Evolutionary conservation across 2,797 vertebrate species (phyloP).

Genomic region (Danio aesculapii): DNA sequence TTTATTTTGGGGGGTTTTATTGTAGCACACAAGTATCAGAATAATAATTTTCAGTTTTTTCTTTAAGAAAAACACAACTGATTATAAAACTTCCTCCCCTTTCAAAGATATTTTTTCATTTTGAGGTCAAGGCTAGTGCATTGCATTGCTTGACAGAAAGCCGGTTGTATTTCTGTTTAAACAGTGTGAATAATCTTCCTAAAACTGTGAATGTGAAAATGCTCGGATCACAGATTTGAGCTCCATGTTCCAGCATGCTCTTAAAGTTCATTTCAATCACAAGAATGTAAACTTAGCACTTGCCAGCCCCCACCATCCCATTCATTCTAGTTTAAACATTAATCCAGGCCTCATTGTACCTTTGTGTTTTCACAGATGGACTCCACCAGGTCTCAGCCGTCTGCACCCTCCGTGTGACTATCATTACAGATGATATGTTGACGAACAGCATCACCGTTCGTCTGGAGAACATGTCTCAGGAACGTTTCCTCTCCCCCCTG

Average conservation of each 20-base stretch:
- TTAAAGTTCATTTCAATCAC: not conserved
- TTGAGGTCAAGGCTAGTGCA: not conserved
- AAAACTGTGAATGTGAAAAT: not conserved
- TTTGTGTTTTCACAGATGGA: slow-evolving; percentile 76
- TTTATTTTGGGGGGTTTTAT: too few relatives aligned
- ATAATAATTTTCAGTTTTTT: not conserved
- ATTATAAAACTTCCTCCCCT: not conserved
- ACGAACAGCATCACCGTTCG: slow-evolving; percentile 90
- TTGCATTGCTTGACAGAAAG: not conserved
- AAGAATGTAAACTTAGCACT: slow-evolving; percentile 9
- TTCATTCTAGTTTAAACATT: not conserved
- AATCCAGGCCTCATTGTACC: not conserved
- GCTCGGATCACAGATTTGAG: slow-evolving; percentile 8
- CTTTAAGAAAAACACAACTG: too few relatives aligned
- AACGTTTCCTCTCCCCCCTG: slow-evolving; percentile 87
- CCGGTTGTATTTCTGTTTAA: not conserved
- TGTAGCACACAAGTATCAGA: not conserved
- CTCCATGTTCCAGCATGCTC: slow-evolving; percentile 5
- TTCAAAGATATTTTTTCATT: not conserved
- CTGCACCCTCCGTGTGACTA: slow-evolving; percentile 85
- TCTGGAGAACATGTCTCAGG: slow-evolving; percentile 90
- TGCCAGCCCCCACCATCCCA: not conserved
- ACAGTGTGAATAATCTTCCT: not conserved
- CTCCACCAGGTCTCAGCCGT: slow-evolving; percentile 81
- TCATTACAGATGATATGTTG: slow-evolving; percentile 91